Base-by-base conservation (phyloP, 1,140 invertebrate species). In the Metopolophium dirhodum region DNA sequence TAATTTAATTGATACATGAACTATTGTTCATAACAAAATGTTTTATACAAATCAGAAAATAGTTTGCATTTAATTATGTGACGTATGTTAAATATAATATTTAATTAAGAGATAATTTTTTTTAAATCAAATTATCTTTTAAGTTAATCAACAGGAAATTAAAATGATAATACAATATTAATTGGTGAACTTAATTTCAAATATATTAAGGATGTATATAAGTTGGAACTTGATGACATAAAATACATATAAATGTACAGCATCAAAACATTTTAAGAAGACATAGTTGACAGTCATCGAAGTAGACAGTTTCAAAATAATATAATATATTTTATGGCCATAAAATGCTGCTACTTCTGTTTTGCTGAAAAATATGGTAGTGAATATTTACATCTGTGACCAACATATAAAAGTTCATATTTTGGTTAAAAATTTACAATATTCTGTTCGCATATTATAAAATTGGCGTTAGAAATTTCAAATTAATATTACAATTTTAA, bases 371-470 rank as follows among this genome's bases (percentile, higher is more conserved):
- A n/a, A 68, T n/a, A n/a, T n/a, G 30, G 14, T 68, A n/a, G 11
- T 68, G 61, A 68, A n/a, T n/a, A 68, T 68, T 68, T 68, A 68
- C 61, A 68, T 68, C 61, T 68, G 61, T 68, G 61, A 68, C 61
- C 61, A 68, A 68, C 61, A 68, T 68, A 68, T 68, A 68, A 68
- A 68, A 68, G 18, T 68, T 68, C 3, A 68, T 68, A 68, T n/a
- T 68, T 18, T n/a, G 4, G 61, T 68, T 68, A 18, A n/a, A 68
- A 68, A 68, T n/a, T 68, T 7, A 68, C 61, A 68, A 6, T 68
- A n/a, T 8, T 68, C 30, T 68, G 61, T 68, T n/a, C 30, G 4
- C 26, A 68, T n/a, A n/a, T n/a, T 68, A 68, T 7, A 68, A 30
- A 68, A 68, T 68, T 68, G 30, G 61, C 30, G 14, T 68, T n/a